A percentile compares a stretch with the other conserved stretches of the same genome.
phyloP scores from a whole-genome alignment of 2,797 vertebrate genomes.

The Lateolabrax maculatus region DNA sequence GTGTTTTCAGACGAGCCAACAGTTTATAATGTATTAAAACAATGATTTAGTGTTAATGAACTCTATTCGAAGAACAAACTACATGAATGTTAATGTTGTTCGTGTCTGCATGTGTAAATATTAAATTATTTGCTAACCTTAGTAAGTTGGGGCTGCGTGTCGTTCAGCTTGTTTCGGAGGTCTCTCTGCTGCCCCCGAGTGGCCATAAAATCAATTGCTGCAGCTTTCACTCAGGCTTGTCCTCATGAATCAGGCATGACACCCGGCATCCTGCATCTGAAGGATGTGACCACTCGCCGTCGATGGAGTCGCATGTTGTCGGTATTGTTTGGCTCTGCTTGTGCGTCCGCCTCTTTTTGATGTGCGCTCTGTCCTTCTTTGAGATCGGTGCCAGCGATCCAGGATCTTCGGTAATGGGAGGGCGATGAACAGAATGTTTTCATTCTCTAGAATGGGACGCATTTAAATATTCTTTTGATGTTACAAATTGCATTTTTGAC shows the following conservation, averaged over 20 bases:
- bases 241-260: slow-evolving; percentile 16
- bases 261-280: background rate
- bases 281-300: background rate
- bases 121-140: background rate
- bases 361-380: slow-evolving; percentile 20
- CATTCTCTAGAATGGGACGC: slow-evolving; percentile 39
- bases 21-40: background rate
- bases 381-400: slow-evolving; percentile 54
- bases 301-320: background rate
- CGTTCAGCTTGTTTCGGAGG: background rate
- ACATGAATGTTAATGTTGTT: background rate
- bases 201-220: background rate
- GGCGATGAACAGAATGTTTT: slow-evolving; percentile 44
- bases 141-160: background rate
- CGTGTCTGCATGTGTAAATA: background rate
- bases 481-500: slow-evolving; percentile 64
- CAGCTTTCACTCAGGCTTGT: slow-evolving; percentile 10
- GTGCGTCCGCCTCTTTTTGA: slow-evolving; percentile 22
- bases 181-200: background rate
- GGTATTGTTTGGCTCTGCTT: slow-evolving; percentile 26
- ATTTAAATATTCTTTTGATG: slow-evolving; percentile 65
- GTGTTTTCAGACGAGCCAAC: background rate
- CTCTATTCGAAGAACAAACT: no score
- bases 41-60: slow-evolving; percentile 3
- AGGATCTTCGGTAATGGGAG: slow-evolving; percentile 32